Base-by-base conservation (phyloP, 2,113 vertebrate species). In the Ammospiza caudacuta region DNA sequence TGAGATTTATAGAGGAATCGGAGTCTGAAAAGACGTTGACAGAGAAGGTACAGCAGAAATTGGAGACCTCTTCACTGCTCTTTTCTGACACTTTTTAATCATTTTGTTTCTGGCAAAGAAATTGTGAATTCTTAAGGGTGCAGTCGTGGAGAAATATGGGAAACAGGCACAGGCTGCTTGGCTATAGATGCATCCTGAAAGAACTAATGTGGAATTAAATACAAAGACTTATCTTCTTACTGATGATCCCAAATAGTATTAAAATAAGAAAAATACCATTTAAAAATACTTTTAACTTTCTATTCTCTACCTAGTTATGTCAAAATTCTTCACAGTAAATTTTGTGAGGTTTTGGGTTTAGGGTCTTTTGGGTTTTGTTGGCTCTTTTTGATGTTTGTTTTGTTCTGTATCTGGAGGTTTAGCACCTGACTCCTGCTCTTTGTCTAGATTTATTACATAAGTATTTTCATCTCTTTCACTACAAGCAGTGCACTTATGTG, bases 21-120 rank as follows among this genome's bases (percentile, higher is more conserved):
- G 49, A 85, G 41, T 31, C 85, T 84, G 74, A 23, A 27, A 83
- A 78, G 64, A 47, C 59, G 54, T 84, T 89, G 86, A 92, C 58
- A 14, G 90, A 94, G 94, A 88, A 92, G 83, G 66, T 85, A 51
- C 83, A 78, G 61, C 83, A 89, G 66, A 84, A 94, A 94, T 73
- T 92, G 69, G 87, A 93, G 90, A 94, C 87, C 95, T 94, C 94
- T 92, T 91, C 24, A 2, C 58, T 84, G 68, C 59, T 93, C 64
- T 84, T n/a, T 70, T 81, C 80, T 93, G 61, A 81, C 69, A 66
- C 74, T 81, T 89, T n/a, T 92, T 88, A 94, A 93, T 95, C 72
- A 91, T 90, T 95, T 89, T 73, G 49, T 87, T 94, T 95, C 89
- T 1, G 0, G 74, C 24, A 62, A 82, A 87, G 64, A 84, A 41